Percentiles rank a stretch among this genome's conserved stretches.
Evolutionary conservation across 2,113 vertebrate species (phyloP).

Genomic region (Mus spicilegus): DNA sequence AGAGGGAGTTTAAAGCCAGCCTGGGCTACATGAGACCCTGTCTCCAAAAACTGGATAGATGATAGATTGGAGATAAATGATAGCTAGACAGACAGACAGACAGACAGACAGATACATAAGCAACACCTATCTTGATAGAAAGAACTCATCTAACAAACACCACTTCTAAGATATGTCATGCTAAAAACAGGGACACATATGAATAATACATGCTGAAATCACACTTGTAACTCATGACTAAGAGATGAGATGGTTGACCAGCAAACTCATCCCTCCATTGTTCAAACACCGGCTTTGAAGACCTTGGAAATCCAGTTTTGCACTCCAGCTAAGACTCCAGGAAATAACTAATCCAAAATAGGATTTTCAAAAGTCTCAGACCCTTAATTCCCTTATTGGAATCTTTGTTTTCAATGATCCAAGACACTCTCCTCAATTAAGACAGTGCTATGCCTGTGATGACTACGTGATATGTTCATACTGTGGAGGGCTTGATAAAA

Average conservation of each 20-base stretch:
- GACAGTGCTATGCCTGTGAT: neutral
- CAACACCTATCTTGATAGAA: neutral
- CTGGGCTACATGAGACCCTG: neutral
- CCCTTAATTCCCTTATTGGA: slow-evolving; percentile 8
- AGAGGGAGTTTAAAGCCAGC: neutral
- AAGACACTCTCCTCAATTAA: slow-evolving; percentile 31
- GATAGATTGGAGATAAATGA: no score
- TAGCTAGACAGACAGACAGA: neutral
- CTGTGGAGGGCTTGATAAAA: neutral
- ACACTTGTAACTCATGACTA: neutral
- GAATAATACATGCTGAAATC: neutral
- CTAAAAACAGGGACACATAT: neutral
- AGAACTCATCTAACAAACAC: neutral
- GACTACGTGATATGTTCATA: slow-evolving; percentile 17
- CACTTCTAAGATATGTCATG: neutral
- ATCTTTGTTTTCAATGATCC: neutral
- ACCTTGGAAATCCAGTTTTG: neutral
- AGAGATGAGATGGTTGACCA: neutral
- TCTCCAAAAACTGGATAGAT: neutral
- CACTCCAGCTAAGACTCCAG: neutral
- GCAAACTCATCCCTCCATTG: neutral
- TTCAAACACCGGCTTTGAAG: neutral
- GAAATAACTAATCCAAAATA: neutral
- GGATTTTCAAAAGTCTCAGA: neutral
- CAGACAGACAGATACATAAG: neutral